These are phyloP conservation scores for Megaceryle alcyon DNA, from an alignment of 2,797 vertebrate species.

Conservation along the genomic window DNA sequence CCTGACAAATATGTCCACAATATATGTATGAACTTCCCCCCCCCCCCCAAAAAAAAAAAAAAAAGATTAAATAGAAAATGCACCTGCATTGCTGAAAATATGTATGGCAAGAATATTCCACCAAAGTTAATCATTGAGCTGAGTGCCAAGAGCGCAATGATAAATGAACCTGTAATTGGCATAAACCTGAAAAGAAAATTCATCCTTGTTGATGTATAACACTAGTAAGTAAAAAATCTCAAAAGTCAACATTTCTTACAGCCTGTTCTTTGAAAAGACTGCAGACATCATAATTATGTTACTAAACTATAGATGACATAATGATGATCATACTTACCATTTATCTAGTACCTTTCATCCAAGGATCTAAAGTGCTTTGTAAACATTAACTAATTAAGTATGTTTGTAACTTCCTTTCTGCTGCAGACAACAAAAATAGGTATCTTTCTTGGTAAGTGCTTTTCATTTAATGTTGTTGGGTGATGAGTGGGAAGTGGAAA, in stretches of 20 bases:
- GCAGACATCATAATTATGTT: not conserved
- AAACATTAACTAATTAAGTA: conserved; percentile 17
- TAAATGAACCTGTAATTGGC: not conserved
- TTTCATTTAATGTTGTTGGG: not conserved
- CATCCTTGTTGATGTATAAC: not conserved
- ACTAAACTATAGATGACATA: not conserved
- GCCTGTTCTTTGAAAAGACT: not conserved
- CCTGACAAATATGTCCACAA: not conserved
- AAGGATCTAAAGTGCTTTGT: not conserved
- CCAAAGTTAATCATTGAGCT: not conserved
- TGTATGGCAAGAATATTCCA: not conserved
- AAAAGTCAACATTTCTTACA: not conserved
- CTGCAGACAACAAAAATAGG: not conserved
- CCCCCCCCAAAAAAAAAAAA: too few species aligned
- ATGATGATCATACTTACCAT: not conserved
- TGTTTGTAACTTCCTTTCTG: not conserved
- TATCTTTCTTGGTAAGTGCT: not conserved
- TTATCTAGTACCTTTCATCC: not conserved
- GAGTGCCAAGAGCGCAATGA: not conserved
- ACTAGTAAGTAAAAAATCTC: not conserved
- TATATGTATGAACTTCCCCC: not conserved
- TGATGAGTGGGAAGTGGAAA: not conserved
- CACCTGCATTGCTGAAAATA: not conserved
- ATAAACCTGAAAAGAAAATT: not conserved
- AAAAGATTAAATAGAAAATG: not conserved